Conservation (phyloP, 2,113 vertebrate species). For the Nasalis larvatus region DNA sequence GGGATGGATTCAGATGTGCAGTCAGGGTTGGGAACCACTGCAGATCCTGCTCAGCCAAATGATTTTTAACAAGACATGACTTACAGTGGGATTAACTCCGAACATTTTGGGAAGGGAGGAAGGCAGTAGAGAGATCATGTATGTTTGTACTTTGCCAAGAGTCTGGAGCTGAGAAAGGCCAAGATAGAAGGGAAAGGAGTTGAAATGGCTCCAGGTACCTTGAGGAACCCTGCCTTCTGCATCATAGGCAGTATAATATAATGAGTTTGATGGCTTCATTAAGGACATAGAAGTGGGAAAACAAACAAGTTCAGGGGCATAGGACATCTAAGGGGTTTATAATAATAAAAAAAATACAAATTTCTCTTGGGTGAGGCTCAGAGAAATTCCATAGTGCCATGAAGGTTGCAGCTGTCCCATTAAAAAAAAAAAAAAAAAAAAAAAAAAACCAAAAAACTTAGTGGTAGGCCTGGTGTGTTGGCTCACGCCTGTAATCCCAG, state of each 20-base stretch:
- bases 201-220: background rate
- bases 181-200: background rate
- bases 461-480: too few species aligned
- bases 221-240: background rate
- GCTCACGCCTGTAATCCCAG: too few species aligned
- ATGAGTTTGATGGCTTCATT: background rate
- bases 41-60: background rate
- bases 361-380: background rate
- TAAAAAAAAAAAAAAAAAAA: background rate
- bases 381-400: background rate
- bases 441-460: background rate
- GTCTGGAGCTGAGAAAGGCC: background rate
- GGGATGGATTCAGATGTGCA: background rate
- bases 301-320: background rate
- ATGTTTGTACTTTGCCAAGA: background rate
- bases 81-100: background rate
- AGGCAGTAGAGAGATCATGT: background rate
- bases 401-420: background rate
- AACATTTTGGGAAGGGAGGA: background rate
- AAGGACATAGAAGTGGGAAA: background rate
- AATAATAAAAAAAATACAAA: fast-evolving
- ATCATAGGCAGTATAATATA: too few species aligned
- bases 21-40: background rate
- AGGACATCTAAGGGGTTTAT: background rate
- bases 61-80: background rate